A percentile compares a stretch with the other conserved stretches of the same genome.
Conservation (phyloP, 2,113 vertebrate species). For the Gallinago jamesoni region DNA sequence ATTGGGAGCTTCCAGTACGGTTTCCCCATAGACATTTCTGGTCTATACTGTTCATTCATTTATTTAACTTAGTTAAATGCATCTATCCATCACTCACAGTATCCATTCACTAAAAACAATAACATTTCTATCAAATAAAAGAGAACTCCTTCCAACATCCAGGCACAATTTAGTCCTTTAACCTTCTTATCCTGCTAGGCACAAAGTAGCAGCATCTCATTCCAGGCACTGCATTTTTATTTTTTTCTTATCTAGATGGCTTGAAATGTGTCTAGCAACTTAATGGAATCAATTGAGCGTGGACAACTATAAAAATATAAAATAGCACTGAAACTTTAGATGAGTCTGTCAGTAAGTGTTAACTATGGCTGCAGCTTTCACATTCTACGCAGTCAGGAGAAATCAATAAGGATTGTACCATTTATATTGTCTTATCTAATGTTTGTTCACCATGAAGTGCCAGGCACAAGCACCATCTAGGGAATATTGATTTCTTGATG, state of each 20-base stretch:
- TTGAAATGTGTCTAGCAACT: conserved; percentile 64
- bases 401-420: conserved; percentile 74
- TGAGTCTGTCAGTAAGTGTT: conserved; percentile 64
- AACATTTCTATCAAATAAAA: conserved; percentile 33
- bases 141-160: conserved; percentile 24
- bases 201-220: conserved; percentile 45
- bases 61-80: conserved; percentile 18
- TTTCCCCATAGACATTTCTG: not conserved
- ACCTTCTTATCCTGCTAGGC: conserved; percentile 31
- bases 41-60: not conserved
- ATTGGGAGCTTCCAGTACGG: not conserved
- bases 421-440: conserved; percentile 73
- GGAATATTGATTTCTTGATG: conserved; percentile 72
- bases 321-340: conserved; percentile 62
- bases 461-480: conserved; percentile 69
- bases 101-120: conserved; percentile 30
- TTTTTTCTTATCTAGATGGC: conserved; percentile 21
- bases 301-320: conserved; percentile 62
- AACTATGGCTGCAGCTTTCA: conserved; percentile 63
- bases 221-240: conserved; percentile 25
- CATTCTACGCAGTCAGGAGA: conserved; percentile 60
- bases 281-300: conserved; percentile 61
- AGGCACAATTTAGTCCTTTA: conserved; percentile 37
- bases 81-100: conserved; percentile 11
- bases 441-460: conserved; percentile 74